These are phyloP conservation scores for Drosophila littoralis DNA, from an alignment of 1,140 invertebrate species.

Conservation along the genomic window DNA sequence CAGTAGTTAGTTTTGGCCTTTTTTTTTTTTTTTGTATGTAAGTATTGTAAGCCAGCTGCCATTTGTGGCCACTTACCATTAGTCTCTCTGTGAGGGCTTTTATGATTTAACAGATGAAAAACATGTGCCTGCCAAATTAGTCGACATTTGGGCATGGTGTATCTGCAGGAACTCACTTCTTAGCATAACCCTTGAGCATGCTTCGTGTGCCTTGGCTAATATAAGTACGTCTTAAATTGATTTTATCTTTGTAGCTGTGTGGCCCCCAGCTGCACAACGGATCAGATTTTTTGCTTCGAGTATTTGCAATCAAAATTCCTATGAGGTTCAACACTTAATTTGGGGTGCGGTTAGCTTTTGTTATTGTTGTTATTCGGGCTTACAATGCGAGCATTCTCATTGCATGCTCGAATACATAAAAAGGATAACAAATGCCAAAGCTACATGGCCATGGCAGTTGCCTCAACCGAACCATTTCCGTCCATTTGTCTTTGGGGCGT, in stretches of 20 bases:
- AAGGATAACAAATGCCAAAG: slow-evolving; percentile 72
- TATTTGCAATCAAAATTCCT: slow-evolving; percentile 77
- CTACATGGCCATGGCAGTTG: slow-evolving; percentile 58
- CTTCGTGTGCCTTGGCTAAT: neutral
- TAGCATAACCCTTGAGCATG: neutral
- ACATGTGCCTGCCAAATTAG: slow-evolving; percentile 42
- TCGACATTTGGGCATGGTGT: slow-evolving; percentile 13
- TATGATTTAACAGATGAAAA: slow-evolving; percentile 39
- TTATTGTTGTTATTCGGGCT: slow-evolving; percentile 43
- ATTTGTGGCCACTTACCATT: slow-evolving; percentile 44
- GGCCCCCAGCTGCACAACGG: slow-evolving; percentile 8
- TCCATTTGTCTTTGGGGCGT: slow-evolving; percentile 53
- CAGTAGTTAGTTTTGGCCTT: slow-evolving; percentile 45
- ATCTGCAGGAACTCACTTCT: neutral
- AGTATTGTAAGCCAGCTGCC: slow-evolving; percentile 35
- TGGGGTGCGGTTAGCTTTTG: slow-evolving; percentile 17
- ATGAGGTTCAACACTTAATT: slow-evolving; percentile 66
- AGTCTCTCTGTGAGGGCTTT: slow-evolving; percentile 10
- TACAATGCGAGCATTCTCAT: slow-evolving; percentile 36
- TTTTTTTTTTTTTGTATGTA: slow-evolving; percentile 9
- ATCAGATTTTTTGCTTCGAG: slow-evolving; percentile 20
- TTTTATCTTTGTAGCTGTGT: slow-evolving; percentile 5
- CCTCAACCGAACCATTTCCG: slow-evolving; percentile 39
- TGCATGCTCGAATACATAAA: slow-evolving; percentile 69
- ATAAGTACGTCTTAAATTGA: slow-evolving; percentile 13